A percentile compares a stretch with the other conserved stretches of the same genome.
Evolutionary conservation across 2,113 vertebrate genomes (phyloP).

Genomic region (Pan troglodytes): DNA sequence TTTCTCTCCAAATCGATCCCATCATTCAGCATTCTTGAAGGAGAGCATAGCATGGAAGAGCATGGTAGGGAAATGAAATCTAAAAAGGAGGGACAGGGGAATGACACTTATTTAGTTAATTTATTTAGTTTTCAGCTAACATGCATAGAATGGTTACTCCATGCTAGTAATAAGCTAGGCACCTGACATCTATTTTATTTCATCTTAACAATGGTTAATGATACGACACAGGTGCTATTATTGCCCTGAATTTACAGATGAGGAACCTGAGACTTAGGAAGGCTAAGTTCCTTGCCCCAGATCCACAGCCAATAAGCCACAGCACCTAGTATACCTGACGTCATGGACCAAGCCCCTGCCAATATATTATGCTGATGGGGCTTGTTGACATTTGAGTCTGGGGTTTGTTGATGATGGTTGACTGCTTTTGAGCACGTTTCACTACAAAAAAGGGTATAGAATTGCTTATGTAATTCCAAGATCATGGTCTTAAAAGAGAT

Average conservation of each 20-base stretch:
- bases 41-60: background rate
- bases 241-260: background rate
- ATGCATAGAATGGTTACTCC: background rate
- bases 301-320: background rate
- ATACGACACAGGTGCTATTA: background rate
- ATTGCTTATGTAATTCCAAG: slow-evolving; percentile 59
- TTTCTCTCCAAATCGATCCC: background rate
- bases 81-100: too few relatives aligned
- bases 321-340: background rate
- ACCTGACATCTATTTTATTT: background rate
- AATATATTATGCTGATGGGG: background rate
- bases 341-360: background rate
- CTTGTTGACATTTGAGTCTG: slow-evolving; percentile 58
- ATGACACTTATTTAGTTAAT: background rate
- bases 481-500: slow-evolving; percentile 57
- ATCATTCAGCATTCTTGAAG: background rate
- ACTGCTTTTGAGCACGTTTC: slow-evolving; percentile 47
- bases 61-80: background rate
- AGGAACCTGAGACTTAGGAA: background rate
- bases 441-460: slow-evolving; percentile 21
- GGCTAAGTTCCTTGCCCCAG: background rate
- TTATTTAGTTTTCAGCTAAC: background rate
- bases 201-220: background rate
- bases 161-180: too few relatives aligned
- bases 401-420: slow-evolving; percentile 59